Evolutionary conservation across 2,113 vertebrate species (phyloP).

Genomic region (Nesogale talazaci): DNA sequence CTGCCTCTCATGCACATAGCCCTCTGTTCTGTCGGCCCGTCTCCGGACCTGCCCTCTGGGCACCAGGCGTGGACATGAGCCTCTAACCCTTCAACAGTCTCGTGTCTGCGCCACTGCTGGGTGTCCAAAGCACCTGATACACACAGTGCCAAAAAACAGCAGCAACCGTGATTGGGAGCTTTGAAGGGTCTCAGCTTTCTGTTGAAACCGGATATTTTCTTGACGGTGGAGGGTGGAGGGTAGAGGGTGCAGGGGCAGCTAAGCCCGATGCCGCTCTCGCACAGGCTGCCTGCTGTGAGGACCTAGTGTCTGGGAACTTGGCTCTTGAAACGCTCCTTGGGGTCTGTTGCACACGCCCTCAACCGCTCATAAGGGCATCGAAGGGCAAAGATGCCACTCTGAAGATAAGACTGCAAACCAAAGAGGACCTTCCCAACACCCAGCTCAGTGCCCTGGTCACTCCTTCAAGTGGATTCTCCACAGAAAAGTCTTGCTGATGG

Average conservation of each 20-base stretch:
- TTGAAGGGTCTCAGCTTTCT: neutral
- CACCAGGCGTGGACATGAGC: neutral
- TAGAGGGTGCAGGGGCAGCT: no score
- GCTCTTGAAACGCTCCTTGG: neutral
- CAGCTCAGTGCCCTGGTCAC: neutral
- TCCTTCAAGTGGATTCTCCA: accelerated
- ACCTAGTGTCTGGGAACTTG: neutral
- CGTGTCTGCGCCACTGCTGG: neutral
- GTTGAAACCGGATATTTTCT: neutral
- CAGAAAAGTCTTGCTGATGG: neutral
- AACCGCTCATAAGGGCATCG: no score
- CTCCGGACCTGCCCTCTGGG: neutral
- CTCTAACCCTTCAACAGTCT: neutral
- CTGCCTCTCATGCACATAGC: neutral
- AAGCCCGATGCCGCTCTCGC: neutral
- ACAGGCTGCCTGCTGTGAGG: neutral
- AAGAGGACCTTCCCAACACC: neutral
- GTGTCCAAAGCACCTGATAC: neutral
- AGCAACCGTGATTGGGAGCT: neutral
- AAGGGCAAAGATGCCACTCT: neutral
- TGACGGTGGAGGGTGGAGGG: no score
- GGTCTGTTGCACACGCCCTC: neutral
- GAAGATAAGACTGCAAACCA: neutral
- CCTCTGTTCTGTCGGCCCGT: neutral
- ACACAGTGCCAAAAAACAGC: neutral